Percentiles rank a stretch among this genome's conserved stretches.
Evolutionary conservation across 2,113 vertebrate genomes (phyloP).

Genomic region (Salvelinus sp.): DNA sequence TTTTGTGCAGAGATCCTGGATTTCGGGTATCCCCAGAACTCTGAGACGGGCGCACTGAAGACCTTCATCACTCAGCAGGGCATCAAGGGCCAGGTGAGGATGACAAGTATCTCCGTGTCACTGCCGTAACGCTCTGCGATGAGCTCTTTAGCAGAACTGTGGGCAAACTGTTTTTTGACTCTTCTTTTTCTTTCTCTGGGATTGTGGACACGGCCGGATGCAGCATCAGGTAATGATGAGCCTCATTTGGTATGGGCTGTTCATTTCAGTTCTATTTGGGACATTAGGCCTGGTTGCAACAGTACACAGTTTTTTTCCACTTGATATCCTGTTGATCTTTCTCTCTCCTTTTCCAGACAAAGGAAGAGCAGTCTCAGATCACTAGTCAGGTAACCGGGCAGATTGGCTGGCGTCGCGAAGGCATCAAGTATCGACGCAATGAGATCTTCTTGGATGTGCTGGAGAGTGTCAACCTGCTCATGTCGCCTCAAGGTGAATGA

Average conservation of each 20-base stretch:
- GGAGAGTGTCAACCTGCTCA: slow-evolving; percentile 97
- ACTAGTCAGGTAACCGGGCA: slow-evolving; percentile 99
- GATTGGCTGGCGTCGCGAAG: slow-evolving; percentile 98
- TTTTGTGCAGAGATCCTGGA: slow-evolving; percentile 90
- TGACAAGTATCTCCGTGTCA: neutral
- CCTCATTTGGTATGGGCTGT: neutral
- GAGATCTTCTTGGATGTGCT: slow-evolving; percentile 97
- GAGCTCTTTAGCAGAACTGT: neutral
- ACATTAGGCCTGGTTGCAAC: neutral
- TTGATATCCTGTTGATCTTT: neutral
- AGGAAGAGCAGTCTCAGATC: slow-evolving; percentile 99
- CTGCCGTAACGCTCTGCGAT: neutral
- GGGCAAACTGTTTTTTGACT: neutral
- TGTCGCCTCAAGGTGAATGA: slow-evolving; percentile 92
- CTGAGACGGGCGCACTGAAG: slow-evolving; percentile 97
- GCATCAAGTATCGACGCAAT: slow-evolving; percentile 98
- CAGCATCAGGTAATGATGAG: slow-evolving; percentile 72
- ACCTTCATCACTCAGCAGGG: slow-evolving; percentile 99
- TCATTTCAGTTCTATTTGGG: neutral
- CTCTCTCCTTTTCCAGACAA: slow-evolving; percentile 77
- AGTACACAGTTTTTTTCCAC: neutral
- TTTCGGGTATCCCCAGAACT: slow-evolving; percentile 99
- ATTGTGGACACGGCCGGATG: slow-evolving; percentile 22
- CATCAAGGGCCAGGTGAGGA: slow-evolving; percentile 94
- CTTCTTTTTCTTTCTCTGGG: slow-evolving; percentile 9